Evolutionary conservation across 1,140 invertebrate genomes (phyloP).

Genomic region (Scaptomyza graminum): DNA sequence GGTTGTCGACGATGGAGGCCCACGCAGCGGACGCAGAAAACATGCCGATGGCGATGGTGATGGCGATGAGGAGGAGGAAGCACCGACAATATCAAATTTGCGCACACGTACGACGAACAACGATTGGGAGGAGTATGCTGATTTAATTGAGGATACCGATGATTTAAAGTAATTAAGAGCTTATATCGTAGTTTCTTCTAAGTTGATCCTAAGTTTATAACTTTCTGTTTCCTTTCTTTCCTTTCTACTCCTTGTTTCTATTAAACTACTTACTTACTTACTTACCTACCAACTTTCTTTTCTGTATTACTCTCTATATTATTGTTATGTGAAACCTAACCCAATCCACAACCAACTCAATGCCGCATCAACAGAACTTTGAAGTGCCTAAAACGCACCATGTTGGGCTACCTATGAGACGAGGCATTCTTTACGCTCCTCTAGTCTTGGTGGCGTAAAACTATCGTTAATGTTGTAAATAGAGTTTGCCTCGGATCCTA

Average conservation of each 20-base stretch:
- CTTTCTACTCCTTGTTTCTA: slow-evolving; percentile 71
- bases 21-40: slow-evolving; percentile 37
- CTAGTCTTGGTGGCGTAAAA: slow-evolving; percentile 56
- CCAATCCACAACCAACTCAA: slow-evolving; percentile 30
- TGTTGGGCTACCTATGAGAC: slow-evolving; percentile 80
- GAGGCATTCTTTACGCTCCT: slow-evolving; percentile 66
- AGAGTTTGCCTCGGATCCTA: slow-evolving; percentile 56
- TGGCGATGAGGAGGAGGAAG: slow-evolving; percentile 66
- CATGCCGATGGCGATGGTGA: background rate
- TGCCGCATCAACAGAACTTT: slow-evolving; percentile 70
- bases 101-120: slow-evolving; percentile 81
- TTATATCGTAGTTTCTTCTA: slow-evolving; percentile 84
- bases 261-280: slow-evolving; percentile 44
- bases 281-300: slow-evolving; percentile 5
- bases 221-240: slow-evolving; percentile 76
- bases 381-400: slow-evolving; percentile 78
- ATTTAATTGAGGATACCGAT: slow-evolving; percentile 84
- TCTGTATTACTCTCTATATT: slow-evolving; percentile 37
- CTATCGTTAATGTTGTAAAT: slow-evolving; percentile 37
- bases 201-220: slow-evolving; percentile 82
- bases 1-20: slow-evolving; percentile 87
- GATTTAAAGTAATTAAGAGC: slow-evolving; percentile 84
- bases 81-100: slow-evolving; percentile 83
- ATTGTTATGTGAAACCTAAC: slow-evolving; percentile 51
- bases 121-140: slow-evolving; percentile 83